Evolutionary conservation across 2,113 vertebrate genomes (phyloP).

Genomic region (Hemicordylus capensis): DNA sequence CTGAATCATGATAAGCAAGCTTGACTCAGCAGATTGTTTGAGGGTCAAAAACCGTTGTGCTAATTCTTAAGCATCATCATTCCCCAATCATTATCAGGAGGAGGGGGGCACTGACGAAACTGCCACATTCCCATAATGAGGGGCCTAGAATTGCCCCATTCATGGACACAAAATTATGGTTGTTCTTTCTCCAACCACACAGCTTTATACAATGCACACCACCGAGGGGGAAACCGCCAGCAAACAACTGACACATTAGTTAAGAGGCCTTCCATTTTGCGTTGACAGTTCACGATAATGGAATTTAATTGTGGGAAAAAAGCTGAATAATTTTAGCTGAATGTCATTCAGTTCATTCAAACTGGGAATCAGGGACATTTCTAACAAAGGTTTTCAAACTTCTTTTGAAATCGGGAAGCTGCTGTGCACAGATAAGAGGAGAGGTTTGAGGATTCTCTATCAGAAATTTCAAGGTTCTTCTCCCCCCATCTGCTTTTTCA

Average conservation of each 20-base stretch:
- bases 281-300: slow-evolving; percentile 78
- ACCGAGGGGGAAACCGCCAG: slow-evolving; percentile 48
- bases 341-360: slow-evolving; percentile 84
- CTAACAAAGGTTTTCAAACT: slow-evolving; percentile 86
- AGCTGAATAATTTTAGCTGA: slow-evolving; percentile 81
- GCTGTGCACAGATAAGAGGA: slow-evolving; percentile 80
- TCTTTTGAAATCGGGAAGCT: slow-evolving; percentile 84
- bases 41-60: slow-evolving; percentile 28
- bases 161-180: slow-evolving; percentile 65
- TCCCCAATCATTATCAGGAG: slow-evolving; percentile 44
- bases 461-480: slow-evolving; percentile 83
- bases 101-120: slow-evolving; percentile 21
- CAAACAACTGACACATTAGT: slow-evolving; percentile 78
- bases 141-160: slow-evolving; percentile 56
- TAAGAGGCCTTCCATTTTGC: slow-evolving; percentile 78
- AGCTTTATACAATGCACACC: slow-evolving; percentile 59
- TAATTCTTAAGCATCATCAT: slow-evolving; percentile 48
- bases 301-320: slow-evolving; percentile 80
- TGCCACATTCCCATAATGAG: slow-evolving; percentile 46
- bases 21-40: slow-evolving; percentile 4
- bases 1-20: neutral
- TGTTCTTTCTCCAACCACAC: slow-evolving; percentile 65
- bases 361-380: slow-evolving; percentile 82
- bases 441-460: slow-evolving; percentile 84
- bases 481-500: slow-evolving; percentile 79